Evolutionary conservation across 2,888 invertebrate genomes (phyloP).

Genomic region (Aradus depressus): DNA sequence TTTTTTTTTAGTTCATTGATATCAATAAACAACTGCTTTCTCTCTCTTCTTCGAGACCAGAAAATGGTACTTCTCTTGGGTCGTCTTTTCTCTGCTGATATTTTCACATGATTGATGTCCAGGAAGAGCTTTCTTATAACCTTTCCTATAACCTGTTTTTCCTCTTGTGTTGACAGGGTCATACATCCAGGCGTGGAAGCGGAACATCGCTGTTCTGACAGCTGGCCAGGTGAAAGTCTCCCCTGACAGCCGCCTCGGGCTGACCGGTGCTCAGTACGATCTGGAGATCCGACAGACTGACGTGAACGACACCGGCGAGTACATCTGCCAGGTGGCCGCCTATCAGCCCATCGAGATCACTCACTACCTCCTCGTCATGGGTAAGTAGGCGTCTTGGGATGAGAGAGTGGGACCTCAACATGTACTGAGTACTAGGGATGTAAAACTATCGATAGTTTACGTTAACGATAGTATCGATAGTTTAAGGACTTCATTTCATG

Average conservation of each 20-base stretch:
- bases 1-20: not conserved
- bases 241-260: slow-evolving; percentile 22
- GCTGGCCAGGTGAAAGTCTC: slow-evolving; percentile 25
- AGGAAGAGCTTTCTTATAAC: no score
- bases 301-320: slow-evolving; percentile 23
- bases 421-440: no score
- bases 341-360: slow-evolving; percentile 25
- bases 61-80: no score
- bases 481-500: no score
- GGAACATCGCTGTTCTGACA: slow-evolving; percentile 25
- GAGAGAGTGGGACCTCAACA: no score
- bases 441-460: no score
- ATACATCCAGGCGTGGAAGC: slow-evolving; percentile 27
- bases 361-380: slow-evolving; percentile 22
- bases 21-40: not conserved
- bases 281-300: slow-evolving; percentile 22
- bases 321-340: slow-evolving; percentile 26
- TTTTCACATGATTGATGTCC: not conserved
- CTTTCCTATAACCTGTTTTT: not conserved
- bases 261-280: slow-evolving; percentile 21
- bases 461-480: no score
- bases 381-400: slow-evolving; percentile 11
- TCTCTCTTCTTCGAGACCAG: no score
- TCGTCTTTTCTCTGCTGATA: not conserved
- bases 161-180: slow-evolving; percentile 15